These are phyloP conservation scores for Morinoia aosen DNA, from an alignment of 2,888 invertebrate genomes.

Conservation along the genomic window DNA sequence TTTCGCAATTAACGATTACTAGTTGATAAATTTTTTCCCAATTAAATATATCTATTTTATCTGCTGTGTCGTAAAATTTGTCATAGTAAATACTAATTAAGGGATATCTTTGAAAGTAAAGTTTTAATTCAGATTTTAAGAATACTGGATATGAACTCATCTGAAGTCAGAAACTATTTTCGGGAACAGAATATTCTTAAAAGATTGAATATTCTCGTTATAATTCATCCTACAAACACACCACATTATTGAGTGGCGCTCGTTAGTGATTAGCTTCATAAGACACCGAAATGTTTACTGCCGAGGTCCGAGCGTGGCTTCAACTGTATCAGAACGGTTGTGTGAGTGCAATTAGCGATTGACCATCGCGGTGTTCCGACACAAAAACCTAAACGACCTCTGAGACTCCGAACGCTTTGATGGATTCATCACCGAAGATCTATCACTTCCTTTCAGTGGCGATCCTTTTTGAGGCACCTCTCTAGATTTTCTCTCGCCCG, in stretches of 20 bases:
- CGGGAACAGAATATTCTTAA: no score
- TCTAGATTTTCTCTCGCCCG: background rate
- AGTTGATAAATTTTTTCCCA: no score
- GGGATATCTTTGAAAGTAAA: no score
- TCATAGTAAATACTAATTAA: no score
- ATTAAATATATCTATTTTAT: no score
- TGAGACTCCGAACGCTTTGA: background rate
- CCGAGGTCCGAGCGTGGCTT: background rate
- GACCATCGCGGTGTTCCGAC: background rate
- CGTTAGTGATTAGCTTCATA: background rate
- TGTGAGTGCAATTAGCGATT: background rate
- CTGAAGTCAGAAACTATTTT: no score
- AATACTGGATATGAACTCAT: no score
- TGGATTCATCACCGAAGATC: background rate
- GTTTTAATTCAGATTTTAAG: no score
- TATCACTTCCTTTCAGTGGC: background rate
- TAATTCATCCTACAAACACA: background rate
- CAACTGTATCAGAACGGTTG: background rate
- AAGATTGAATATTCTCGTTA: no score
- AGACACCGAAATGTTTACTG: background rate
- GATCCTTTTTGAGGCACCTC: background rate
- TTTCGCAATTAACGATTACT: no score
- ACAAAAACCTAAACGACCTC: background rate
- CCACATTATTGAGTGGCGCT: background rate
- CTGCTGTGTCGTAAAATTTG: no score